phyloP scores from a whole-genome alignment of 23 tunicate genomes.

The Oikopleura albicans region DNA sequence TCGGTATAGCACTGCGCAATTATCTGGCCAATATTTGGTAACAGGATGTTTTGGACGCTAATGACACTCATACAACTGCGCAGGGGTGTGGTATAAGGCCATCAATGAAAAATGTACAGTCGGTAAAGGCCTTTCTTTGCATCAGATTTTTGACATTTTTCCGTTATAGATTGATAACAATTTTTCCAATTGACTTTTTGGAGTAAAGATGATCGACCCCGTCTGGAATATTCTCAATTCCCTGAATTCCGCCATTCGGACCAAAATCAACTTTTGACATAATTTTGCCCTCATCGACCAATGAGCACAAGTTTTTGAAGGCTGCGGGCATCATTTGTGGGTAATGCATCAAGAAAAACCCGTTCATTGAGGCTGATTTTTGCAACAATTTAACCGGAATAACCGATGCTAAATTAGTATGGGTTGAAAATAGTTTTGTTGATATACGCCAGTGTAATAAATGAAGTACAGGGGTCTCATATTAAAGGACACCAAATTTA shows the following conservation, averaged over 20 bases:
- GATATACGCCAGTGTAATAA: too few species aligned
- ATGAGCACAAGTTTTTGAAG: conserved; percentile 19
- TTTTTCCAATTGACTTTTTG: conserved; percentile 72
- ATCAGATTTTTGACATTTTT: too few species aligned
- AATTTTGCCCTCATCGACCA: background rate
- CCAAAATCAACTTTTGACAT: conserved; percentile 4
- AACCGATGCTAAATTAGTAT: conserved; percentile 54
- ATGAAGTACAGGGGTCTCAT: too few species aligned
- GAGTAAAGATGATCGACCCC: conserved; percentile 88
- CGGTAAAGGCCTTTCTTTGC: too few species aligned
- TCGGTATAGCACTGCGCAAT: too few species aligned
- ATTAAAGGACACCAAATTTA: too few species aligned
- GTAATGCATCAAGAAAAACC: conserved; percentile 68
- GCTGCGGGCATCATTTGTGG: conserved; percentile 37
- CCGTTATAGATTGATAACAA: conserved; percentile 32
- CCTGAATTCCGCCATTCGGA: conserved; percentile 18
- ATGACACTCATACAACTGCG: too few species aligned
- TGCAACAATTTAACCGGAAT: conserved; percentile 70
- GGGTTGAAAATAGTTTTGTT: too few species aligned
- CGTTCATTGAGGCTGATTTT: conserved; percentile 72
- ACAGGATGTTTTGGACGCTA: too few species aligned
- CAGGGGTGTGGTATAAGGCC: too few species aligned
- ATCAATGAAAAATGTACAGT: too few species aligned
- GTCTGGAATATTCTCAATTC: conserved; percentile 53
- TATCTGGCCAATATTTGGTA: too few species aligned